Evolutionary conservation across 2,797 vertebrate genomes (phyloP), one percentile per base, ranked within the genome.

Genomic region (Gobio occitaniae): DNA sequence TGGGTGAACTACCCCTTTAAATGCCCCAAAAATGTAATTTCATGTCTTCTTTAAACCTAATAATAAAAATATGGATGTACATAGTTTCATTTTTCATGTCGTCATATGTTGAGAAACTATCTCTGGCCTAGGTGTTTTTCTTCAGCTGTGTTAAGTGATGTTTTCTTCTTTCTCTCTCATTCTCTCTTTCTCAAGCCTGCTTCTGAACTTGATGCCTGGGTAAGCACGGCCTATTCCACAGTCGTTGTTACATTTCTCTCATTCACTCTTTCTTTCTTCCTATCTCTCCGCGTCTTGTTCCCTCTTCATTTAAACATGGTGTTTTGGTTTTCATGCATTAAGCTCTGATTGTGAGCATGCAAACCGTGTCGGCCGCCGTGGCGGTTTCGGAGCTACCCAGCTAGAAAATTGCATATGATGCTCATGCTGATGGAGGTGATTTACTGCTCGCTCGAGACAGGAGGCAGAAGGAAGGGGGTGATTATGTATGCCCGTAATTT

Each of bases 331-430:
- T 83, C 54, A 63, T 85, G 66, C 85, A 84, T 85, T 87, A 87
- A 85, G 83, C 48, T 47, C 77, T 11, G 78, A 86, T 86, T 87
- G 87, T 75, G 69, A 86, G 84, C 82, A 76, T 86, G 82, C 69
- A 80, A 80, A 78, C 77, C 41, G 50, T 72, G 56, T 76, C 83
- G 66, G 63, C 74, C 78, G 25, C 50, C 44, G 75, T 81, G 77
- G 79, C 38, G 61, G 65, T 85, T 65, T 83, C 91, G 90, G 92
- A 94, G 91, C 93, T 93, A 92, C 93, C 95, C 93, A 92, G 92
- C 93, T 94, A 94, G 94, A 95, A 95, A 95, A 95, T 94, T 94
- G 93, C 92, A 91, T 93, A 92, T 94, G 86, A 88, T 88, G 86
- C 87, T 80, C 32, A 38, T 88, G 84, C 69, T 84, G 85, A 87